Conservation (phyloP, 2,888 invertebrate species). For the Iselma pallidipennis region DNA sequence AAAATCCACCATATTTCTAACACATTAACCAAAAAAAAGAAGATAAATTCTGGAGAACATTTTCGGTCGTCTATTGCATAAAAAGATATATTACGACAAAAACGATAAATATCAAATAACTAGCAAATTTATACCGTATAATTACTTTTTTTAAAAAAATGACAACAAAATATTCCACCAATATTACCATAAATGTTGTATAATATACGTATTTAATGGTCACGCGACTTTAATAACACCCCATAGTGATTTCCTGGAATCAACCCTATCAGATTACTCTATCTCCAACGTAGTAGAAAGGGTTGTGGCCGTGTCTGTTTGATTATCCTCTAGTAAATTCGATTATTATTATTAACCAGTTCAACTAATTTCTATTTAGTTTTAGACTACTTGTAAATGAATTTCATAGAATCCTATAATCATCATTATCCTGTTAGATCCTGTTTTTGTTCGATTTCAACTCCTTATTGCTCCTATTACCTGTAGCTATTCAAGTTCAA, state of each 20-base stretch:
- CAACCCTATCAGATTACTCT: constrained; percentile 14
- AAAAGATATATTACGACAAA: no score
- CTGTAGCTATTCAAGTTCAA: background rate
- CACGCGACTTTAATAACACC: constrained; percentile 22
- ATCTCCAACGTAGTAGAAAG: constrained; percentile 1
- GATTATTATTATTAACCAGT: background rate
- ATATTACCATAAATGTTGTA: background rate
- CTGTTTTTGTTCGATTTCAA: no score
- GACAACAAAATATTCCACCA: no score
- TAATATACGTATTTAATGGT: background rate
- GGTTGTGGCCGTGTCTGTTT: background rate
- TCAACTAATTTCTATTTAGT: background rate
- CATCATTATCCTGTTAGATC: no score
- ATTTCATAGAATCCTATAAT: background rate
- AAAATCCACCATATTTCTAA: no score
- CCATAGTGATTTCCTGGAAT: constrained; percentile 24
- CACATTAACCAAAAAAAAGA: no score
- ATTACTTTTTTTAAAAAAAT: no score
- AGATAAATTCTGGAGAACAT: no score
- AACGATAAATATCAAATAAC: no score
- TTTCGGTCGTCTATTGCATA: no score
- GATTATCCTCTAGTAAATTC: background rate
- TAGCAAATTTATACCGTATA: no score
- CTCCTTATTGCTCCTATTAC: background rate
- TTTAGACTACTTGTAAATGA: background rate